Evolutionary conservation across 2,888 invertebrate species (phyloP).

Genomic region (Pyrochroa serraticornis): DNA sequence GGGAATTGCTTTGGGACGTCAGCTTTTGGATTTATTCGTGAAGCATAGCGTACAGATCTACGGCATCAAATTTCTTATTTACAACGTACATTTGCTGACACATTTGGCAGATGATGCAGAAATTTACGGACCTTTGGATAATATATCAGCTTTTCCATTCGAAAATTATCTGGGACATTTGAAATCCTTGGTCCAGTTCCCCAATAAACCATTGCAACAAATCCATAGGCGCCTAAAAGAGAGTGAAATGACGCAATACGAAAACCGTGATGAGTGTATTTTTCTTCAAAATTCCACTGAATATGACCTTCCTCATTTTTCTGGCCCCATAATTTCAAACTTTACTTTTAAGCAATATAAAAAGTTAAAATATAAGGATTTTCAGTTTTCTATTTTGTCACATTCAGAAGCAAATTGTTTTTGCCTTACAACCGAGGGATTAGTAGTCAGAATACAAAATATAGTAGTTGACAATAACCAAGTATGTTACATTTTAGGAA

Average conservation of each 20-base stretch:
- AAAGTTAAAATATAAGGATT: no score
- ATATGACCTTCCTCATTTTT: background rate
- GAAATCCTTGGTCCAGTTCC: no score
- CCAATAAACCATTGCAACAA: no score
- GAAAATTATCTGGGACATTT: constrained; percentile 28
- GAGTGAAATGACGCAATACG: background rate
- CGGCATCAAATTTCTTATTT: constrained; percentile 29
- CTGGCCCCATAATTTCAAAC: background rate
- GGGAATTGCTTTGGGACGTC: constrained; percentile 1
- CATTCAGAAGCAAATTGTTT: no score
- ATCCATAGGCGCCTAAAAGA: constrained; percentile 16
- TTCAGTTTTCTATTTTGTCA: no score
- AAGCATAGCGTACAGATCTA: constrained; percentile 24
- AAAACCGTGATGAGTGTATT: no score
- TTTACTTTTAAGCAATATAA: constrained; percentile 2
- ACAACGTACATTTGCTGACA: constrained; percentile 31
- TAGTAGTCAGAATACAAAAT: no score
- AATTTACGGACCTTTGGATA: constrained; percentile 28
- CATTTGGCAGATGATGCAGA: constrained; percentile 33
- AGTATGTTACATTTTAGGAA: background rate
- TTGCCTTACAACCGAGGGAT: no score
- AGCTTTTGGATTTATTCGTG: constrained; percentile 24
- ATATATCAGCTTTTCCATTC: constrained; percentile 31
- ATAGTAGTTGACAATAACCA: no score
- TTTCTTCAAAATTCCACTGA: background rate